Base-by-base conservation (phyloP, 2,113 vertebrate species). In the Corythaixoides concolor region DNA sequence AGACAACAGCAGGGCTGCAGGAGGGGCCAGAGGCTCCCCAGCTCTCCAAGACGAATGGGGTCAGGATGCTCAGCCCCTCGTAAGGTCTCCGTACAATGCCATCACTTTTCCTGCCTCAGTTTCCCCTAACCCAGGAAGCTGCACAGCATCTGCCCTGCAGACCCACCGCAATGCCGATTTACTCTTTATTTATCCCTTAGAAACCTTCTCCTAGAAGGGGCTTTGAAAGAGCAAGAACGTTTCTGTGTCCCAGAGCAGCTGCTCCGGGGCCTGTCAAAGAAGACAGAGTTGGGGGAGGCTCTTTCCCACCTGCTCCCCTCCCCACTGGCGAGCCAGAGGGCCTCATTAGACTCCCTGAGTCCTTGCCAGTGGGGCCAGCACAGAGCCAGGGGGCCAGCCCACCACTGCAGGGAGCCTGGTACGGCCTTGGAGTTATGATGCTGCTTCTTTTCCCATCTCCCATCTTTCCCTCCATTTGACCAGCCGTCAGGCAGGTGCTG, bases 51-150 rank as follows among this genome's bases (percentile, higher is more conserved):
- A 33, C 0, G 0, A 55, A 53, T 0, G 4, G 8, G 27, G 14
- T 26, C 4, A 2, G 30, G 56, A 58, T 19, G n/a, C 28, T 77
- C 69, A 85, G 60, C 27, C 18, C 39, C 39, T 52, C 0, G 0
- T 20, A 52, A 26, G 10, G 5, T 26, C 27, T 69, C 64, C 9
- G 2, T 6, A 11, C 0, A 0, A 27, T 1, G 4, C 15, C 11
- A 5, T 13, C 37, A 2, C 6, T 19, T 68, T 35, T 35, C 24
- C 26, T 83, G 63, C 67, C 67, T 85, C 89, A 60, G 76, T 66
- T 90, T 73, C 72, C 35, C 63, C 53, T 49, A 15, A 5, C 3
- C 15, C 56, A 79, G 26, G n/a, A 33, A 55, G 68, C 33, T 69
- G 27, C 23, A 22, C 47, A 62, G 47, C 52, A 33, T 4, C 37